Evolutionary conservation across 2,797 vertebrate genomes (phyloP).

Genomic region (Pitangus sulphuratus): DNA sequence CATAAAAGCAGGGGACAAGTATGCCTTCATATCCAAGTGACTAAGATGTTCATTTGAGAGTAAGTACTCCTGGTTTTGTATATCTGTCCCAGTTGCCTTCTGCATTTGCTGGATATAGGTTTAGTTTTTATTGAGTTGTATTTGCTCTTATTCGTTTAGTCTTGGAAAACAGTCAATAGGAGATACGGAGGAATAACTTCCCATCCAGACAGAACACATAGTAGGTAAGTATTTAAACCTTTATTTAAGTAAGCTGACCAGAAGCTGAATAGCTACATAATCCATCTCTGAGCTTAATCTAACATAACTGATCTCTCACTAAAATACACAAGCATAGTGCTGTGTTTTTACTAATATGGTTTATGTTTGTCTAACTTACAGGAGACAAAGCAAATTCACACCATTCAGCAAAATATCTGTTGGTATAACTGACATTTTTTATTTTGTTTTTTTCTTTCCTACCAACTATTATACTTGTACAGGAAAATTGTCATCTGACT

Average conservation of each 20-base stretch:
- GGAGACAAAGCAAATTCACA: background rate
- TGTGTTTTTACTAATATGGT: background rate
- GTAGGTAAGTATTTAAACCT: rapidly evolving
- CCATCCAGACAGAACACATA: background rate
- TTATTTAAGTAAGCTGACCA: background rate
- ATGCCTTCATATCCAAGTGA: background rate
- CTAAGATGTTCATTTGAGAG: background rate
- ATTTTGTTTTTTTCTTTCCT: background rate
- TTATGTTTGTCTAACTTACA: background rate
- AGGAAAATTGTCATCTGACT: background rate
- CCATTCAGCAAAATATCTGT: background rate
- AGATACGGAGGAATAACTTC: background rate
- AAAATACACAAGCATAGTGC: background rate
- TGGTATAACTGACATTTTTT: background rate
- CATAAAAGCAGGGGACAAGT: background rate
- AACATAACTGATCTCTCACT: background rate
- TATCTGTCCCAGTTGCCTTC: background rate
- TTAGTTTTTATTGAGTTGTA: background rate
- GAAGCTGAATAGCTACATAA: background rate
- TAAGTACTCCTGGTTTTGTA: background rate
- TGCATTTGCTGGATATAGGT: background rate
- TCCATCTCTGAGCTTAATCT: background rate
- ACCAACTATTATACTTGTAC: background rate
- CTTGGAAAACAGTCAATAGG: background rate
- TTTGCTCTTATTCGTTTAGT: background rate